phyloP scores from a whole-genome alignment of 2,888 invertebrate species.

The Electrophaes corylata region DNA sequence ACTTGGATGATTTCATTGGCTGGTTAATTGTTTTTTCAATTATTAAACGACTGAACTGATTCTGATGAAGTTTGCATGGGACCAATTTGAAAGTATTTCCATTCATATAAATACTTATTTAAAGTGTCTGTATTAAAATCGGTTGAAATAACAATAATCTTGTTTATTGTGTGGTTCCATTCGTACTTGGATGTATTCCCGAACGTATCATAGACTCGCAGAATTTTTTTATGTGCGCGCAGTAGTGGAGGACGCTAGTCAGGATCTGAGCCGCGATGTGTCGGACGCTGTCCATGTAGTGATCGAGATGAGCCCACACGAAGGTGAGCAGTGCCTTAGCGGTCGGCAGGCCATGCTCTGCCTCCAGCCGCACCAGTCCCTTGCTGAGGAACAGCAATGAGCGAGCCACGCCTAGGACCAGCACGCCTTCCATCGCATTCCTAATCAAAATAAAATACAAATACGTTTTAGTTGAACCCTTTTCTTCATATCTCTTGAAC shows the following conservation, averaged over 20 bases:
- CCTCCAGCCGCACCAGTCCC: constrained; percentile 36
- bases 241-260: constrained; percentile 54
- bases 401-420: constrained; percentile 62
- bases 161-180: too few relatives aligned
- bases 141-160: too few relatives aligned
- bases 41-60: too few relatives aligned
- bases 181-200: too few relatives aligned
- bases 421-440: constrained; percentile 61
- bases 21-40: too few relatives aligned
- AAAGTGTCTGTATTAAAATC: too few relatives aligned
- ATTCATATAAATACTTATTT: too few relatives aligned
- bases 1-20: too few relatives aligned
- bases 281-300: constrained; percentile 87
- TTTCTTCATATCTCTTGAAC: too few relatives aligned
- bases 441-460: constrained; percentile 44
- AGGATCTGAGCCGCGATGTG: constrained; percentile 82
- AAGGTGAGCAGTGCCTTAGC: constrained; percentile 60
- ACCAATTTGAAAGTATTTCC: too few relatives aligned
- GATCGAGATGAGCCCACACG: constrained; percentile 85
- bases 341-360: constrained; percentile 39
- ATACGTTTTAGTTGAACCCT: not conserved
- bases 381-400: constrained; percentile 61
- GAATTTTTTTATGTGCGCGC: constrained; percentile 50
- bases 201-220: too few relatives aligned
- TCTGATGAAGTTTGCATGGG: too few relatives aligned